Percentiles rank a stretch among this genome's conserved stretches.
Evolutionary conservation across 2,113 vertebrate genomes (phyloP).

Genomic region (Aspidoscelis tigris): DNA sequence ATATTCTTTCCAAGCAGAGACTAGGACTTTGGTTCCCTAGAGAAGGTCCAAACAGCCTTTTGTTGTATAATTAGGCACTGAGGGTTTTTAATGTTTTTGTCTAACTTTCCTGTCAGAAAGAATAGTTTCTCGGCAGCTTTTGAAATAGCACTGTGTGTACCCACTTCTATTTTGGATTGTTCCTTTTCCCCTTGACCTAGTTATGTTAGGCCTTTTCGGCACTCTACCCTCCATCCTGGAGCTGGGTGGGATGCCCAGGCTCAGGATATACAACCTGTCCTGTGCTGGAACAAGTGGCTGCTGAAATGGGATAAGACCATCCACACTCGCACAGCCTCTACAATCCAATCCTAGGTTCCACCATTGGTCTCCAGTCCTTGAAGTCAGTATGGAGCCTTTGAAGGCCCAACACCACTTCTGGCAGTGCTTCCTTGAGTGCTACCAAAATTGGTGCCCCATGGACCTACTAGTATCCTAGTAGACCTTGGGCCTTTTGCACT

Average conservation of each 20-base stretch:
- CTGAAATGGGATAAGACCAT: no score
- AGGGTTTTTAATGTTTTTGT: not conserved
- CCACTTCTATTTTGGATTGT: not conserved
- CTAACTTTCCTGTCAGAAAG: not conserved
- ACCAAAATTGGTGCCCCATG: no score
- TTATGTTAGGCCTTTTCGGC: fast-evolving
- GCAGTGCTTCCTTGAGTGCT: no score
- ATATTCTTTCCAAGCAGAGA: not conserved
- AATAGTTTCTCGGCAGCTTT: not conserved
- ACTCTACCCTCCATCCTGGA: not conserved
- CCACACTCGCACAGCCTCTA: no score
- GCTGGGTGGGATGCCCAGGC: not conserved
- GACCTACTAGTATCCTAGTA: no score
- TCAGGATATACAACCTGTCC: not conserved
- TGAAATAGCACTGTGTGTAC: not conserved
- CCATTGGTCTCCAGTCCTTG: no score
- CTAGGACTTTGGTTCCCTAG: not conserved
- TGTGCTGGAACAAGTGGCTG: no score
- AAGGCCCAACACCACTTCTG: no score
- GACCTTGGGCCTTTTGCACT: no score
- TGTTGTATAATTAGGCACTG: not conserved
- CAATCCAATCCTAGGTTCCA: no score
- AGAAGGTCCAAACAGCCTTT: not conserved
- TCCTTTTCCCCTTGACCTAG: not conserved
- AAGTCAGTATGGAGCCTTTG: no score